Evolutionary conservation across 2,888 invertebrate genomes (phyloP).

Genomic region (Coelogynopora nodosa): DNA sequence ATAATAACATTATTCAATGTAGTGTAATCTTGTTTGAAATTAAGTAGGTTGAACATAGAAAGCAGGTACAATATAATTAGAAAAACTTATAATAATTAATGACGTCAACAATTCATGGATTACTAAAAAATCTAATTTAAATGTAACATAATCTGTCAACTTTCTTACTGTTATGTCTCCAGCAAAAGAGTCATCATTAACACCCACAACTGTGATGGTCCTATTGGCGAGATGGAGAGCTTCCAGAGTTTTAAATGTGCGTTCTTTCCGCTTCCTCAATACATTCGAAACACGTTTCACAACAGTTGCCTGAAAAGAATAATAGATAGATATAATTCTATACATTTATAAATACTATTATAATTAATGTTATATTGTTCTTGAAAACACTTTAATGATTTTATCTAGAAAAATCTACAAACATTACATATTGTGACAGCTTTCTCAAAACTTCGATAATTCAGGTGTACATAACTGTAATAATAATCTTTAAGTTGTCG

Average conservation of each 20-base stretch:
- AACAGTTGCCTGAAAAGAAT: not conserved
- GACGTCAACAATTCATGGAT: not conserved
- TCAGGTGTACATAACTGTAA: not conserved
- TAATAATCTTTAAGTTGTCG: not conserved
- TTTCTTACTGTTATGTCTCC: not conserved
- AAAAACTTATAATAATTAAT: not conserved
- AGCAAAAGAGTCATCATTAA: not conserved
- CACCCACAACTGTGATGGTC: not conserved
- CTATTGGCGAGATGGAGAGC: not conserved
- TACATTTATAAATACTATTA: not conserved
- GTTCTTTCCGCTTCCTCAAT: not conserved
- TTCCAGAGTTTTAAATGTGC: not conserved
- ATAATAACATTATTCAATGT: not conserved
- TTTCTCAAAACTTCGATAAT: not conserved
- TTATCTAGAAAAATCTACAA: not conserved
- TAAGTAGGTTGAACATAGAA: not conserved
- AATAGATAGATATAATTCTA: not conserved
- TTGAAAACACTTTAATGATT: not conserved
- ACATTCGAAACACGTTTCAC: not conserved
- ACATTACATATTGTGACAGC: not conserved
- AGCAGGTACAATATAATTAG: not conserved
- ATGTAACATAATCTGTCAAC: not conserved
- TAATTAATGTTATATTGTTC: not conserved
- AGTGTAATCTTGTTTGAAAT: not conserved
- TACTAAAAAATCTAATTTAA: not conserved